Conservation (phyloP, 2,113 vertebrate genomes). For the Salvelinus alpinus region DNA sequence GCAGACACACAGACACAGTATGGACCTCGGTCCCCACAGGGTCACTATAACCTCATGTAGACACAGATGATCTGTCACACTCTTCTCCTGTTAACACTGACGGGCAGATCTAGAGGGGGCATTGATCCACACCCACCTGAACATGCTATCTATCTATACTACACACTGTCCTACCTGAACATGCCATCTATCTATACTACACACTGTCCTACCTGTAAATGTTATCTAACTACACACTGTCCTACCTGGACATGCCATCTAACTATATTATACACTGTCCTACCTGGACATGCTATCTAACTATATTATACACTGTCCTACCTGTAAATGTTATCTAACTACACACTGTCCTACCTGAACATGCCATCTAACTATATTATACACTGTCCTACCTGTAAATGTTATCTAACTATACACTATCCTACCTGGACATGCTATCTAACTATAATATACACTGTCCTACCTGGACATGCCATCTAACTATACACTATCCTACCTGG, state of each 20-base stretch:
- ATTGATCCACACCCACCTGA: background rate
- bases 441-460: conserved; percentile 27
- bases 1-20: background rate
- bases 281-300: too few species aligned
- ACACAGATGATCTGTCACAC: conserved; percentile 1
- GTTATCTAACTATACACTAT: too few species aligned
- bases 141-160: conserved; percentile 29
- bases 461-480: conserved; percentile 20
- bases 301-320: too few species aligned
- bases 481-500: conserved; percentile 26
- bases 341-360: too few species aligned
- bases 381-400: too few species aligned
- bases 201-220: conserved; percentile 18
- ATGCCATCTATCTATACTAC: conserved; percentile 29
- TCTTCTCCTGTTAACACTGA: conserved; percentile 6
- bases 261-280: too few species aligned
- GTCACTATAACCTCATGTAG: background rate
- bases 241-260: conserved; percentile 8
- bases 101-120: background rate
- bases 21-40: background rate
- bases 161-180: conserved; percentile 11
- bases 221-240: conserved; percentile 28
- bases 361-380: too few species aligned
- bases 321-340: too few species aligned
- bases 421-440: conserved; percentile 11